Base-by-base conservation (phyloP, 1,140 invertebrate genomes). In the Heliconius hermathena region DNA sequence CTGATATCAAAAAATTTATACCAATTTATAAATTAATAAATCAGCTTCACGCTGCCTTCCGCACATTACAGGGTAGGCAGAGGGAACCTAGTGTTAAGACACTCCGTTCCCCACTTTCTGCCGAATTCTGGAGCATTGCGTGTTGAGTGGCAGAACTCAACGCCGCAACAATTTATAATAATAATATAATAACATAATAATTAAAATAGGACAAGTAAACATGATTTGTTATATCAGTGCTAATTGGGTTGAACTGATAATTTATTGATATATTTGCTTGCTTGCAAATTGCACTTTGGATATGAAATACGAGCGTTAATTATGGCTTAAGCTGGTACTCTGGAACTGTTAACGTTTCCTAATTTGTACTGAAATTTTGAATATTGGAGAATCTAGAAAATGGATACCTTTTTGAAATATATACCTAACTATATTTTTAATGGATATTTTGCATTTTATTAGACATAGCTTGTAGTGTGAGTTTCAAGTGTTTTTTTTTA, bases 171-270 rank as follows among this genome's bases (percentile, higher is more conserved):
- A n/a, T n/a, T n/a, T n/a, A n/a, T n/a, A n/a, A n/a, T n/a, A n/a
- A n/a, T n/a, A 22, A 60, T 60, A n/a, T 60, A 60, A 8, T 11
- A 60, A 60, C n/a, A 26, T 22, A 60, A 60, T 60, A 60, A n/a
- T 60, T 60, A 60, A 60, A 60, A 60, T 60, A 22, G 57, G 54
- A 57, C 54, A 22, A 22, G 54, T 57, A 57, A 60, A 60, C 57
- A 60, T 60, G 22, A 60, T 60, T 60, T 60, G 57, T 60, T 60
- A 26, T 60, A 60, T 22, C 57, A 2, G n/a, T 22, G 57, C 9
- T 60, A 60, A 60, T 60, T 60, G 57, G 57, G 57, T 60, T 60
- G 57, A 60, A 60, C 57, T 60, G 57, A 60, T 60, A 60, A 60
- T 60, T 60, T 60, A 60, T 60, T 60, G 57, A 60, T 22, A 60